phyloP scores from a whole-genome alignment of 2,113 vertebrate species.

The Pyxicephalus adspersus region DNA sequence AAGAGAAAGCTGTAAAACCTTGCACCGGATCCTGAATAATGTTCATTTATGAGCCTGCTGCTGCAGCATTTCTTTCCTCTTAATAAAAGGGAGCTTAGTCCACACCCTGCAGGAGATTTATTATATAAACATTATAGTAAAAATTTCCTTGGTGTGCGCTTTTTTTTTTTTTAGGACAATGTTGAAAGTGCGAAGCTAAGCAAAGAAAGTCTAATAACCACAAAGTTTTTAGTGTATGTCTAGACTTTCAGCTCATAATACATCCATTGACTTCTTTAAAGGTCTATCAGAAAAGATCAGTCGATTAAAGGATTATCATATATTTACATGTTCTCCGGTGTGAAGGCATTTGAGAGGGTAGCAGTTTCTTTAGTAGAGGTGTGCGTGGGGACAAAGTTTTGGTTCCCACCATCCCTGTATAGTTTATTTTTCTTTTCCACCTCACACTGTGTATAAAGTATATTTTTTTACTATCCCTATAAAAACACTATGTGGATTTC shows the following conservation, averaged over 20 bases:
- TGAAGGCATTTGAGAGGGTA: background rate
- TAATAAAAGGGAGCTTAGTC: background rate
- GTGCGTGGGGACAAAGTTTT: no score
- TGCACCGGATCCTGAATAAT: background rate
- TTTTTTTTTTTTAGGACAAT: conserved; percentile 6
- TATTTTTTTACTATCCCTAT: no score
- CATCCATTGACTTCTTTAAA: conserved; percentile 8
- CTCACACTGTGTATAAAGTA: no score
- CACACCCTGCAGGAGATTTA: background rate
- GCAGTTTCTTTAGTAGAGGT: background rate
- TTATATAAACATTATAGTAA: background rate
- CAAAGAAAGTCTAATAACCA: background rate
- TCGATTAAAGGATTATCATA: background rate
- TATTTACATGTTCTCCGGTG: background rate
- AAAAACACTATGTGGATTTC: no score
- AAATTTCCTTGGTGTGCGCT: conserved; percentile 4
- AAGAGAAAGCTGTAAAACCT: background rate
- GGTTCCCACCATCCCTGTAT: background rate
- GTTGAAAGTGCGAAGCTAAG: conserved; percentile 8
- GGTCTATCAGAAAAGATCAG: background rate
- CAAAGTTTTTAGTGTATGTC: conserved; percentile 1
- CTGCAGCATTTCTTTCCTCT: background rate
- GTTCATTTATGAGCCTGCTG: no score
- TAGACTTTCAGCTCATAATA: conserved; percentile 18
- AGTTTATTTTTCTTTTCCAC: background rate